These are phyloP conservation scores for Aphidius gifuensis DNA, from an alignment of 1,140 invertebrate genomes.

Conservation along the genomic window DNA sequence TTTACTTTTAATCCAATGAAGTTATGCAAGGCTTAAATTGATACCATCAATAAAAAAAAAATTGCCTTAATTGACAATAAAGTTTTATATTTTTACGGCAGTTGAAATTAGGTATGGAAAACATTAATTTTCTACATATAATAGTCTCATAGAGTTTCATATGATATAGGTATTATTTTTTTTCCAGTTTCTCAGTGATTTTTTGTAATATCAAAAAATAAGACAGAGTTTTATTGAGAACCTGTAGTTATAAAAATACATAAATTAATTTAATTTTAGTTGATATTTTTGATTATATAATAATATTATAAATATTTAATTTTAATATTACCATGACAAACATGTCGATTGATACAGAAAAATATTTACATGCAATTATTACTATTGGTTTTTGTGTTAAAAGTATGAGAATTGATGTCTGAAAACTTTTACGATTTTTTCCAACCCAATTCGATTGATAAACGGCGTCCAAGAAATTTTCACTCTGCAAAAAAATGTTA, in stretches of 20 bases:
- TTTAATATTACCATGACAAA: slow-evolving; percentile 29
- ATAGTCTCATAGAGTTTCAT: too few species aligned
- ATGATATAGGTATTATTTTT: background rate
- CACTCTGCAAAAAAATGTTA: slow-evolving; percentile 10
- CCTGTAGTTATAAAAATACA: slow-evolving; percentile 3
- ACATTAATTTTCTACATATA: too few species aligned
- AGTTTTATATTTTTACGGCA: too few species aligned
- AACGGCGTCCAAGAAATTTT: slow-evolving; percentile 10
- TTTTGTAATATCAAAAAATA: slow-evolving; percentile 16
- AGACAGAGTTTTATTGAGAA: slow-evolving; percentile 11
- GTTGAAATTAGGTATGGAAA: too few species aligned
- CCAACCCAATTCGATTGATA: slow-evolving; percentile 24
- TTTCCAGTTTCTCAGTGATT: background rate
- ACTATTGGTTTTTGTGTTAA: slow-evolving; percentile 29
- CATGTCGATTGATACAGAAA: slow-evolving; percentile 29
- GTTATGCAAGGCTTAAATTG: too few species aligned
- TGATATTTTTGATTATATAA: too few species aligned
- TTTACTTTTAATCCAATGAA: too few species aligned
- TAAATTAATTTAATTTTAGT: background rate
- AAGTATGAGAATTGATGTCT: slow-evolving; percentile 24
- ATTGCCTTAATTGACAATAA: too few species aligned
- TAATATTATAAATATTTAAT: background rate
- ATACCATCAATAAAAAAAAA: too few species aligned
- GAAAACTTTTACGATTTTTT: background rate
- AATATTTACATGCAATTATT: slow-evolving; percentile 27